Conservation (phyloP, 2,113 vertebrate genomes). For the Indicator indicator region DNA sequence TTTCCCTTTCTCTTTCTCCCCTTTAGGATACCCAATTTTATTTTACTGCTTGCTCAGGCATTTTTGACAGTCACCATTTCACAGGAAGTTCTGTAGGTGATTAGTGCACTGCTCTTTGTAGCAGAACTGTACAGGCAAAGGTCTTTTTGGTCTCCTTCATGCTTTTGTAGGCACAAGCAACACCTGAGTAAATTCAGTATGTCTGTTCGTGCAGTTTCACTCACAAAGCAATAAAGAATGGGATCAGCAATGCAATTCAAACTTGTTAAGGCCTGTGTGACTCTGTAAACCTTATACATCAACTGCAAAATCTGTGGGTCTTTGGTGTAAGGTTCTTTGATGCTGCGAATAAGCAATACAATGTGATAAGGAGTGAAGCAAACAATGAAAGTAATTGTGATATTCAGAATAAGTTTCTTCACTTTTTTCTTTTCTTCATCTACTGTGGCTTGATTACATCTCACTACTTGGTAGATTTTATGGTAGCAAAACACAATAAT, state of each 20-base stretch:
- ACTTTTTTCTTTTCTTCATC: constrained; percentile 80
- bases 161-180: not conserved
- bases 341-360: constrained; percentile 77
- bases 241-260: constrained; percentile 89
- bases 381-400: constrained; percentile 80
- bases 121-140: not conserved
- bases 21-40: not conserved
- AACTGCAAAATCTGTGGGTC: not conserved
- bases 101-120: not conserved
- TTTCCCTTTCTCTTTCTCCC: not conserved
- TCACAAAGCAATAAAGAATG: constrained; percentile 89
- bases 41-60: not conserved
- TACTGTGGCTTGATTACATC: constrained; percentile 81
- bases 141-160: not conserved
- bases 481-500: constrained; percentile 81
- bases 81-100: not conserved
- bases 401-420: constrained; percentile 75
- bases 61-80: not conserved
- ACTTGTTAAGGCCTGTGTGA: constrained; percentile 79
- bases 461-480: constrained; percentile 80
- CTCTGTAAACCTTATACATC: constrained; percentile 77
- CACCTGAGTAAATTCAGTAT: constrained; percentile 74
- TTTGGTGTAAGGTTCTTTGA: constrained; percentile 55
- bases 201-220: constrained; percentile 79
- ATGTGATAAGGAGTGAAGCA: constrained; percentile 88